A percentile compares a stretch with the other conserved stretches of the same genome.
phyloP scores from a whole-genome alignment of 1,140 invertebrate genomes.

The Drosophila gunungcola region DNA sequence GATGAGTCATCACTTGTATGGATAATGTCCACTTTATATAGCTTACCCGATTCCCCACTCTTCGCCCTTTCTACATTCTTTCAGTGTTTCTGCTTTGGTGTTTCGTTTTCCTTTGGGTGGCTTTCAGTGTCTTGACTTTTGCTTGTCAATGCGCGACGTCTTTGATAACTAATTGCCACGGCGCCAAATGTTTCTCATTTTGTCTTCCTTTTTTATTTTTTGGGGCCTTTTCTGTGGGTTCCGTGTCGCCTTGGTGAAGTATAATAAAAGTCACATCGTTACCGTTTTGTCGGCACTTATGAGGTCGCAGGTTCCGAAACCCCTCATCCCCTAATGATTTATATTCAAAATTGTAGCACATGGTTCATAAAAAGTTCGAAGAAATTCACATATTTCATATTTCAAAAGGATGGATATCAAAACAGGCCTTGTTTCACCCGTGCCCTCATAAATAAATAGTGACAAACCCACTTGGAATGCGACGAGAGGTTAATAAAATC shows the following conservation, averaged over 20 bases:
- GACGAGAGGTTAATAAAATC: background rate
- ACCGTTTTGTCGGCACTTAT: slow-evolving; percentile 66
- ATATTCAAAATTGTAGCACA: slow-evolving; percentile 25
- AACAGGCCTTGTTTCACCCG: too few species aligned
- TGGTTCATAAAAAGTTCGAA: too few species aligned
- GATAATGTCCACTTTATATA: slow-evolving; percentile 53
- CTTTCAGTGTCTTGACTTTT: slow-evolving; percentile 79
- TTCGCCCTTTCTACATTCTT: background rate
- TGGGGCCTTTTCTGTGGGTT: slow-evolving; percentile 7
- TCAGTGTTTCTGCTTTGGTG: slow-evolving; percentile 5
- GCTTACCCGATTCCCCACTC: slow-evolving; percentile 25
- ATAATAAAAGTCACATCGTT: slow-evolving; percentile 78
- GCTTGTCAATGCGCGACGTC: slow-evolving; percentile 80
- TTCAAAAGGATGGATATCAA: too few species aligned
- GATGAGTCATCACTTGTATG: slow-evolving; percentile 40
- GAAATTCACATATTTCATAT: too few species aligned
- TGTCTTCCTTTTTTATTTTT: slow-evolving; percentile 32
- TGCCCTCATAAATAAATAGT: background rate
- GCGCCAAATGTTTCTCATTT: slow-evolving; percentile 74
- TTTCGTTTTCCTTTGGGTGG: slow-evolving; percentile 58
- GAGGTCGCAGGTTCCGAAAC: slow-evolving; percentile 10
- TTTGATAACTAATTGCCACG: slow-evolving; percentile 82
- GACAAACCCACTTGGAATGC: background rate
- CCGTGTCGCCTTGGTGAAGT: slow-evolving; percentile 13
- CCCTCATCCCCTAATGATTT: slow-evolving; percentile 17